Evolutionary conservation across 2,113 vertebrate genomes (phyloP), one percentile per base, ranked within the genome.

Genomic region (Perca fluviatilis): DNA sequence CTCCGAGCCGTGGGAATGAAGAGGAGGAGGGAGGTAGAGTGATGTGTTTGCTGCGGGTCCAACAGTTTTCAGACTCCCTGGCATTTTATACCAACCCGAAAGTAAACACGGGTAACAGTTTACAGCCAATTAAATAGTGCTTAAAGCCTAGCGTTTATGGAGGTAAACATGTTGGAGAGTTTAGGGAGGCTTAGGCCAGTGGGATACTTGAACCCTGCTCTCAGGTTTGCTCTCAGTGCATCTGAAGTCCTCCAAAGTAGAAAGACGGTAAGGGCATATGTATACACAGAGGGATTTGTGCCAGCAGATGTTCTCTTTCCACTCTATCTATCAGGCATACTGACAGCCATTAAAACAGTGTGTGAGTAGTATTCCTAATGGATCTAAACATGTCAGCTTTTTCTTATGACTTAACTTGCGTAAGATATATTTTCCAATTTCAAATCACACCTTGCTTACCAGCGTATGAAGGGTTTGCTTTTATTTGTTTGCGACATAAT

Each of bases 71-170:
- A 97, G 95, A 95, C 92, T 93, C 89, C 86, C 94, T 95, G 95
- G 95, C 93, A 95, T 96, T 96, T 97, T 96, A 96, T 97, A 96
- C 96, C 95, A 95, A 91, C 94, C 89, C 81, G 87, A 95, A 96
- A 96, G 95, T 96, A 97, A 98, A 98, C 96, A 96, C 87, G 93
- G 90, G 89, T 77, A 82, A 92, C 93, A 94, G 84, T 98, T 98
- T 97, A 97, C 96, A 97, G 96, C 97, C 96, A 97, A 97, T 98
- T 97, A 97, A 97, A 97, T 95, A 95, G 96, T 96, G 95, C 96
- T 98, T 97, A 95, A 87, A 91, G 73, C 60, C 43, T 43, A 21
- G 79, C 54, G 95, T 97, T 97, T 98, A 96, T 95, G 94, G 93
- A 94, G 96, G 96, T 97, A 97, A 97, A 97, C 95, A 96, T 94